A percentile compares a stretch with the other conserved stretches of the same genome.
These are phyloP conservation scores for Sesamia inferens DNA, from an alignment of 2,888 invertebrate species.

Conservation along the genomic window DNA sequence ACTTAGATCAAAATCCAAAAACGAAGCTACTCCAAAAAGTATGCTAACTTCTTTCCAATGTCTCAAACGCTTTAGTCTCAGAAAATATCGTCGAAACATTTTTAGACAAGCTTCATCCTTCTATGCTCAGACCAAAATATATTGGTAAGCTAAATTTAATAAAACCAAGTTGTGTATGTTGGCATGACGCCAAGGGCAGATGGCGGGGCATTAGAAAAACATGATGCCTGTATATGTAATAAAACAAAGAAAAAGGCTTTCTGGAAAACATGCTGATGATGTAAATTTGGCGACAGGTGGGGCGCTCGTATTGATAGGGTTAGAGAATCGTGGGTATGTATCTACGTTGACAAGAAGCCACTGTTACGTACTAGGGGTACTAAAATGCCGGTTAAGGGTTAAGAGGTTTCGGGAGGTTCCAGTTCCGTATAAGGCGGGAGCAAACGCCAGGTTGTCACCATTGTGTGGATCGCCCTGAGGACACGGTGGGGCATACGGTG, in stretches of 20 bases:
- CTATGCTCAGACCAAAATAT: constrained; percentile 41
- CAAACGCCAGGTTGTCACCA: too few relatives aligned
- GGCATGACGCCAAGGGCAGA: constrained; percentile 51
- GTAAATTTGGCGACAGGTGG: neutral
- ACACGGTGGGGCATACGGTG: too few relatives aligned
- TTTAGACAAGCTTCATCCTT: constrained; percentile 21
- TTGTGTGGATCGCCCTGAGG: too few relatives aligned
- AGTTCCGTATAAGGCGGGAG: too few relatives aligned
- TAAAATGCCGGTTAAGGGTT: too few relatives aligned
- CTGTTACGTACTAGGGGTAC: too few relatives aligned
- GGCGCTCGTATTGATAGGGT: neutral
- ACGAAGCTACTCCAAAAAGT: neutral
- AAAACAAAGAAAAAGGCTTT: constrained; percentile 27
- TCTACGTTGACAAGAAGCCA: too few relatives aligned
- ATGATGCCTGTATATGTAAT: constrained; percentile 38
- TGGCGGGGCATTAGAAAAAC: constrained; percentile 48
- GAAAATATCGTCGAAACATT: constrained; percentile 43
- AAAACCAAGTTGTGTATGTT: constrained; percentile 52
- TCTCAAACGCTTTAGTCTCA: constrained; percentile 8
- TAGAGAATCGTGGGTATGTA: too few relatives aligned
- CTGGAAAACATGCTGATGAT: constrained; percentile 44
- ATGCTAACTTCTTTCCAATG: constrained; percentile 6
- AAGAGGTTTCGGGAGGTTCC: too few relatives aligned
- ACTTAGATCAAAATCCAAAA: neutral
- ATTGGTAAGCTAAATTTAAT: constrained; percentile 59